A percentile compares a stretch with the other conserved stretches of the same genome.
Evolutionary conservation across 2,797 vertebrate genomes (phyloP).

Genomic region (Coccyzus lansbergi): DNA sequence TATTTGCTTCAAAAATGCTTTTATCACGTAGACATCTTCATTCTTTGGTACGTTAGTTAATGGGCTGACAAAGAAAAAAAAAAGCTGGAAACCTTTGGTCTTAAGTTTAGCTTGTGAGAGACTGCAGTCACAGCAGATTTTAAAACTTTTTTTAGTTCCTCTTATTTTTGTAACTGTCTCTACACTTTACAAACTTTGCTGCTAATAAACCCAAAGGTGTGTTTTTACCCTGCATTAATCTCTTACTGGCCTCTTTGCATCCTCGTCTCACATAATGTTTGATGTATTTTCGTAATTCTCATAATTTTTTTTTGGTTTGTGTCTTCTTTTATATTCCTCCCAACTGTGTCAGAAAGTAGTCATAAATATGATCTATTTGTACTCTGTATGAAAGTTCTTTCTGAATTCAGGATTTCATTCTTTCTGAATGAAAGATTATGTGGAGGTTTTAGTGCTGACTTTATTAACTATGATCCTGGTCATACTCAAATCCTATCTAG

Average conservation of each 20-base stretch:
- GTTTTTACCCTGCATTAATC: background rate
- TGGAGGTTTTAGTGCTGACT: constrained; percentile 33
- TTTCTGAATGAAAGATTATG: too few species aligned
- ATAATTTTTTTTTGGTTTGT: background rate
- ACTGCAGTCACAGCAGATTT: background rate
- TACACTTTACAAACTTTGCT: background rate
- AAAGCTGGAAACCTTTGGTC: background rate
- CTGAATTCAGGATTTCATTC: too few species aligned
- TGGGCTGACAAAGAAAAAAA: background rate
- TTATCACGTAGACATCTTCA: background rate
- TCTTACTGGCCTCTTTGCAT: background rate
- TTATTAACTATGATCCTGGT: constrained; percentile 29
- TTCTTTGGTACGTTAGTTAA: background rate
- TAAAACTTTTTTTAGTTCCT: background rate
- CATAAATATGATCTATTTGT: constrained; percentile 19
- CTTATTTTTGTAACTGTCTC: background rate
- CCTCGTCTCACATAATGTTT: background rate
- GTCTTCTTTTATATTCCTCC: background rate
- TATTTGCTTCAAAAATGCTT: background rate
- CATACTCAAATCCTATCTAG: background rate
- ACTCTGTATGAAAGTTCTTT: background rate
- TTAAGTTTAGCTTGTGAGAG: background rate
- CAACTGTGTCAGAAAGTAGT: constrained; percentile 1
- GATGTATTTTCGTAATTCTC: background rate
- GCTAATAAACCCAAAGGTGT: background rate